These are phyloP conservation scores for Parus major DNA, from an alignment of 2,113 vertebrate species.

Conservation along the genomic window DNA sequence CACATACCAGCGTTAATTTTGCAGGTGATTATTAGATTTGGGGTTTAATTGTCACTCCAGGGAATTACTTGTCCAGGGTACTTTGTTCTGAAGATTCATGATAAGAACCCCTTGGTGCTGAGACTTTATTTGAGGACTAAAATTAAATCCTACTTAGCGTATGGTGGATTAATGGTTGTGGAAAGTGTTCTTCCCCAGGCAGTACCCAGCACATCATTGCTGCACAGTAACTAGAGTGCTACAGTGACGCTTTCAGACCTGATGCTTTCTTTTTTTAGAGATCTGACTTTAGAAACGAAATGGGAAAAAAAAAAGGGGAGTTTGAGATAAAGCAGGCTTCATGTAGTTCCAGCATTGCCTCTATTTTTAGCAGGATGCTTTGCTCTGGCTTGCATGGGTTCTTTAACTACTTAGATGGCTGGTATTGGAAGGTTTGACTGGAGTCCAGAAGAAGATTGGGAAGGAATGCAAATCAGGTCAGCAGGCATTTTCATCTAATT, in stretches of 20 bases:
- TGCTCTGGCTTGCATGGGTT: conserved; percentile 13
- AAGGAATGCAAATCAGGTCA: conserved; percentile 34
- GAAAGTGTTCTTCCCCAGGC: neutral
- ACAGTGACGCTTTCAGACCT: neutral
- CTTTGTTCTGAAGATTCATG: conserved; percentile 14
- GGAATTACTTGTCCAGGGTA: conserved; percentile 12
- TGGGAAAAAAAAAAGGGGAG: neutral
- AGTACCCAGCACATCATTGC: neutral
- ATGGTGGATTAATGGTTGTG: conserved; percentile 17
- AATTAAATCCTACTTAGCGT: conserved; percentile 39
- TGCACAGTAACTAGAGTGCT: neutral
- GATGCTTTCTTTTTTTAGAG: conserved; percentile 50
- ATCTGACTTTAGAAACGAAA: conserved; percentile 40
- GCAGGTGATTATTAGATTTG: conserved; percentile 33
- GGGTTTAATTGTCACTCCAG: conserved; percentile 2
- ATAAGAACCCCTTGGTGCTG: neutral
- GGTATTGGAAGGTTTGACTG: conserved; percentile 3
- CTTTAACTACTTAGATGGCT: conserved; percentile 47
- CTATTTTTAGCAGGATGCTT: conserved; percentile 63
- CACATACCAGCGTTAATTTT: conserved; percentile 17
- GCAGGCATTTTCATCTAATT: conserved; percentile 32
- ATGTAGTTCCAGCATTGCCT: conserved; percentile 21
- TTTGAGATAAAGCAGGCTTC: conserved; percentile 55
- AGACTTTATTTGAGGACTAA: conserved; percentile 25
- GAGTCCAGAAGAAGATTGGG: neutral